Conservation (phyloP, 2,113 vertebrate genomes). For the Columba janthina region DNA sequence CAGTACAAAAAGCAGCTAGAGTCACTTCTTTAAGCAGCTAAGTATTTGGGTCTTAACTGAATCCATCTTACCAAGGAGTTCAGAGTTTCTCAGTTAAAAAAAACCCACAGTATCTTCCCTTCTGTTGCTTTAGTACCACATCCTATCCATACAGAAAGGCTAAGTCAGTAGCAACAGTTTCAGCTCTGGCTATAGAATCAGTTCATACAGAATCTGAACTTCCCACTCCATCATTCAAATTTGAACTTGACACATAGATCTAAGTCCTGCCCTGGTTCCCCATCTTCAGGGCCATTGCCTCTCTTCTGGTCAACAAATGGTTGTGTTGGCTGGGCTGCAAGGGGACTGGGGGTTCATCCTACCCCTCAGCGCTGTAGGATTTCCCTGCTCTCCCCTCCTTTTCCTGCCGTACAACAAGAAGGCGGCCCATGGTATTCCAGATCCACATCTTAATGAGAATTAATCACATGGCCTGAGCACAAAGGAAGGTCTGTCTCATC, state of each 20-base stretch:
- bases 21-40: neutral
- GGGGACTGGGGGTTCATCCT: neutral
- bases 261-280: neutral
- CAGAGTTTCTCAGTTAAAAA: neutral
- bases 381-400: slow-evolving; percentile 5
- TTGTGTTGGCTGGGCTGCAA: neutral
- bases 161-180: neutral
- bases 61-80: neutral
- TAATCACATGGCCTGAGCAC: slow-evolving; percentile 7
- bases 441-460: neutral
- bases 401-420: neutral
- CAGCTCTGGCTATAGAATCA: neutral
- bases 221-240: slow-evolving; percentile 2
- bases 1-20: neutral
- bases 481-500: slow-evolving; percentile 36
- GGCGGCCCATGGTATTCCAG: neutral
- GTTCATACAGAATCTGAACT: neutral
- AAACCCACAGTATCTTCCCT: neutral
- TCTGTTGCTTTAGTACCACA: neutral
- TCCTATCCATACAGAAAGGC: neutral
- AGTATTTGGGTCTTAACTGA: neutral
- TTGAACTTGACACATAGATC: neutral
- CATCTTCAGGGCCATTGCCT: neutral
- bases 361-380: neutral
- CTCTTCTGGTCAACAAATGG: neutral